Evolutionary conservation across 2,888 invertebrate genomes (phyloP).

Genomic region (Lydus trimaculatus): DNA sequence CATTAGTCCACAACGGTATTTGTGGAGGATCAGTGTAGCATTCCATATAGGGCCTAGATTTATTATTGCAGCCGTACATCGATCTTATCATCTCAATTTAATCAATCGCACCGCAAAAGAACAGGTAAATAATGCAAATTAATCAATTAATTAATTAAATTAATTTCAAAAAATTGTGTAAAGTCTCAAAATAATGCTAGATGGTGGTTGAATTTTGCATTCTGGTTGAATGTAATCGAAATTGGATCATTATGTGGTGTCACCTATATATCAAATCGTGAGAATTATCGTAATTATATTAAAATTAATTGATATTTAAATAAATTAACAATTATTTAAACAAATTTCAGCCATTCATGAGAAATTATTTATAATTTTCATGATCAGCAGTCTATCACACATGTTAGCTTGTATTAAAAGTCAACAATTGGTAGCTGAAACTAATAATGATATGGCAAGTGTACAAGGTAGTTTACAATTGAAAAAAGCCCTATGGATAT

Average conservation of each 20-base stretch:
- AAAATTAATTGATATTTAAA: conserved; percentile 8
- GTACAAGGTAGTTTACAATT: conserved; percentile 48
- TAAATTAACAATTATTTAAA: conserved; percentile 18
- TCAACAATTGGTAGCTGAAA: conserved; percentile 53
- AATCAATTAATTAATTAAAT: neutral
- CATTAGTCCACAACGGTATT: conserved; percentile 88
- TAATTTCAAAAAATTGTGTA: neutral
- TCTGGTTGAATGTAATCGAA: conserved; percentile 86
- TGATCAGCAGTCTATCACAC: conserved; percentile 82
- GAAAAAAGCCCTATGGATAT: conserved; percentile 78
- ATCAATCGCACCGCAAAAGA: conserved; percentile 67
- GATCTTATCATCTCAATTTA: conserved; percentile 79
- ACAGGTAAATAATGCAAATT: conserved; percentile 56
- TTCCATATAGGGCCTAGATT: conserved; percentile 91
- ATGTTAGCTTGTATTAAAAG: conserved; percentile 79
- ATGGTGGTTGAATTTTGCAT: conserved; percentile 74
- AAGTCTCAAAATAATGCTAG: conserved; percentile 64
- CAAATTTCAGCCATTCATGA: conserved; percentile 81
- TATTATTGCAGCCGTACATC: conserved; percentile 86
- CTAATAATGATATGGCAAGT: conserved; percentile 44
- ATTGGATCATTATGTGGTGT: conserved; percentile 88
- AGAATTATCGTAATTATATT: conserved; percentile 88
- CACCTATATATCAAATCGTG: conserved; percentile 91
- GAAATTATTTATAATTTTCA: conserved; percentile 90
- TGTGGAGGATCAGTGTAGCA: conserved; percentile 92